Base-by-base conservation (phyloP, 2,797 vertebrate species). In the Dryobates pubescens region DNA sequence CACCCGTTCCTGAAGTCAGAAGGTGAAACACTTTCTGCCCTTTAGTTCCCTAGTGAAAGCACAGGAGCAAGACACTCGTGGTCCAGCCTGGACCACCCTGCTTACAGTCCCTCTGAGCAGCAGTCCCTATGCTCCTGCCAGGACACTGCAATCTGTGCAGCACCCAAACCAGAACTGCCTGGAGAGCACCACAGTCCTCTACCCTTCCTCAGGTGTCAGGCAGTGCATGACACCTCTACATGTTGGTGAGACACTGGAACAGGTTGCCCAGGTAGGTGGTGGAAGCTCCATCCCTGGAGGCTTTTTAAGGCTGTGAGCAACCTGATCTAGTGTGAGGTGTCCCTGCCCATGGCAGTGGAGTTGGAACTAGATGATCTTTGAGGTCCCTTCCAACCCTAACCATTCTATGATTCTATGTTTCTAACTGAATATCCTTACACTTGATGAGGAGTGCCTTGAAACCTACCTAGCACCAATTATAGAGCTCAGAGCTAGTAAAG, bases 141-240 rank as follows among this genome's bases (percentile, higher is more conserved):
- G 1, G 2, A 16, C 57, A 41, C 1, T 1, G 17, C 7, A n/a
- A 17, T 59, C 43, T 4, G 6, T 12, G n/a, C 62, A 83, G 59
- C 43, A 67, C 5, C n/a, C 73, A 57, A 69, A 80, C 32, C 20
- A 54, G 56, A 68, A 24, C n/a, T 26, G 20, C 13, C 53, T 17
- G 14, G 27, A 73, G 43, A 70, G 13, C 26, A 76, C 2, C 18
- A 13, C 36, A 36, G 30, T 17, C 19, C 23, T 59, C 36, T 43
- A 7, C 45, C 7, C 38, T 65, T 59, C 9, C 32, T 26, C 32
- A 75, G 49, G 49, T 30, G 57, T 47, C 74, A 80, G 45, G 53
- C 18, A 58, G 20, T 19, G 12, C 0, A 0, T 61, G 18, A 71
- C 22, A 14, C 38, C 10, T 54, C 20, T 16, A 2, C 0, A 0